phyloP scores from a whole-genome alignment of 1,140 invertebrate species.

The Zaprionus tsacasi region DNA sequence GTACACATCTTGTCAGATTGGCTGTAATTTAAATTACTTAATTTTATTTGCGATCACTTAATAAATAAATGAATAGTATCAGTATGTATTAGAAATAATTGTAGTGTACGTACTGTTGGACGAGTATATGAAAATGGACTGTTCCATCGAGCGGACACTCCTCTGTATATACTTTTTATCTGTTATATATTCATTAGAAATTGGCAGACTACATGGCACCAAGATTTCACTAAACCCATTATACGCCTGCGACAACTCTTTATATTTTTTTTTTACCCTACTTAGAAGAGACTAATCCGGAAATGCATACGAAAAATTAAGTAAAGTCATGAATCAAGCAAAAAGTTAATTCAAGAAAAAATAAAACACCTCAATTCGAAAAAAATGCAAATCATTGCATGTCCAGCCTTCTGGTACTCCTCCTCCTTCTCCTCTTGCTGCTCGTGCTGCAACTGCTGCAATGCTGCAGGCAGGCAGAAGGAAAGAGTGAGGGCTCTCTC shows the following conservation, averaged over 20 bases:
- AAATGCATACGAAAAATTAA: slow-evolving; percentile 67
- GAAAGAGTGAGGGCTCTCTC: background rate
- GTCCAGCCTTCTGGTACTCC: slow-evolving; percentile 8
- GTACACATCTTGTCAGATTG: background rate
- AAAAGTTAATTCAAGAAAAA: slow-evolving; percentile 73
- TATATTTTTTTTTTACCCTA: slow-evolving; percentile 12
- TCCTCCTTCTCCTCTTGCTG: background rate
- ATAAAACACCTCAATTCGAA: slow-evolving; percentile 35
- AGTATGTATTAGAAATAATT: too few species aligned
- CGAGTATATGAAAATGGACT: too few species aligned
- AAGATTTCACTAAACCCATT: slow-evolving; percentile 32
- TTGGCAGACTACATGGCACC: slow-evolving; percentile 17
- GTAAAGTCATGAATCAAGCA: slow-evolving; percentile 80
- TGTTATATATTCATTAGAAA: background rate
- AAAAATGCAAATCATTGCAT: slow-evolving; percentile 75
- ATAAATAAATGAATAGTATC: too few species aligned
- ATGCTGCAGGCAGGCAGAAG: slow-evolving; percentile 17
- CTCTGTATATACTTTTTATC: too few species aligned
- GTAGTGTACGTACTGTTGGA: too few species aligned
- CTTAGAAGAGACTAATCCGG: slow-evolving; percentile 42
- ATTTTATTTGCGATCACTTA: too few species aligned
- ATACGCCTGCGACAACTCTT: slow-evolving; percentile 2
- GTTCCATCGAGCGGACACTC: too few species aligned
- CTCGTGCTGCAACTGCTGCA: slow-evolving; percentile 43
- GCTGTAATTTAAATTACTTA: too few species aligned